Evolutionary conservation across 2,888 invertebrate genomes (phyloP), one percentile per base, ranked within the genome.

Genomic region (Harpagoxenus sublaevis): DNA sequence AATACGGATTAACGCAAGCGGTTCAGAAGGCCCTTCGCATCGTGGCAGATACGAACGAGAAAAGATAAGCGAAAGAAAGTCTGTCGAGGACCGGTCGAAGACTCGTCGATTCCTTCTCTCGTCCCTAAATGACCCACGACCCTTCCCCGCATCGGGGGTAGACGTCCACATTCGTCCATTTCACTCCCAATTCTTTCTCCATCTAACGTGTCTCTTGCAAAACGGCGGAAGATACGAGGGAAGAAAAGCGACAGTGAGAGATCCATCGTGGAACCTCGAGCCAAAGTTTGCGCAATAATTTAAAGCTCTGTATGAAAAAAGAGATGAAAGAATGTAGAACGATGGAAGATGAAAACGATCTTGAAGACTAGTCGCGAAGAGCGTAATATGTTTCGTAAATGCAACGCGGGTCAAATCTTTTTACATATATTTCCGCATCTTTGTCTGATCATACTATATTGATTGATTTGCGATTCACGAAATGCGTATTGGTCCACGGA

Each of bases 61-160:
- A 87, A 89, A 85, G 83, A 35, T 68, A 84, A 83, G 63, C 79
- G 60, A 82, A 48, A 31, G 23, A 62, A 18, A 42, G 42, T 70
- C 23, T 73, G 51, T 78, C 55, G 60, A 79, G 78, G 77, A 85
- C 79, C 83, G 78, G 66, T 68, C 71, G 73, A 83, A 85, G 79
- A 63, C 78, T 68, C 55, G 45, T 70, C 78, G 57, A 60, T 53
- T 78, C 18, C 83, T 86, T 86, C 84, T 85, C 86, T 82, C 87
- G 83, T 68, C 48, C 79, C 55, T 81, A 83, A 35, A 78, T 79
- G 83, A 77, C 83, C 87, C 88, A 83, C 85, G 81, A 70, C 0
- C n/a, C 9, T 35, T 48, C 70, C 73, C 23, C 60, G 8, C 55
- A 48, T 39, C 23, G 35, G 39, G 9, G 57, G 10, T 42, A 62